Evolutionary conservation across 2,888 invertebrate species (phyloP), one percentile per base, ranked within the genome.

Genomic region (Zygogramma bicolorata): DNA sequence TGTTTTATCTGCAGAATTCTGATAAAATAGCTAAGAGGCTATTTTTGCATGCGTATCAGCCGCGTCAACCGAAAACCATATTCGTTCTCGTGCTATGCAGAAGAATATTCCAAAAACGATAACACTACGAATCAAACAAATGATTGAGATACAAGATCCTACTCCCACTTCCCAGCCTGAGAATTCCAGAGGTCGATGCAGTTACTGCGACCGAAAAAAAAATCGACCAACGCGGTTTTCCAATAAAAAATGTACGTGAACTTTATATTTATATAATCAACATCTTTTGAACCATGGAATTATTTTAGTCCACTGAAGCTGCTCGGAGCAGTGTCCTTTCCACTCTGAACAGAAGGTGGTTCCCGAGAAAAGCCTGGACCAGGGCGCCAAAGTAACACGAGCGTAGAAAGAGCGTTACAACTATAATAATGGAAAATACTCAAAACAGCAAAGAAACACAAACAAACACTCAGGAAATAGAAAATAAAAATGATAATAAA

Each of bases 211-310:
- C 65, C 46, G 68, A 60, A 63, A 42, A 49, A 5, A 46, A 46
- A 46, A 46, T 46, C 18, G 46, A 20, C 46, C 65, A 25, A 72
- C 68, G 18, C 57, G 68, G 40, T 72, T 68, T 34, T 58, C 59
- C 38, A 68, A 65, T 31, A 29, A 60, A 67, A 65, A 31, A 68
- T 72, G 68, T 59, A 40, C 40, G n/a, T n/a, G n/a, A n/a, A n/a
- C n/a, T n/a, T n/a, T n/a, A n/a, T n/a, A n/a, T n/a, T n/a, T n/a
- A n/a, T n/a, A 31, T 62, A 31, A 58, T 31, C 7, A 5, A n/a
- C n/a, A n/a, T n/a, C n/a, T n/a, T n/a, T n/a, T n/a, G n/a, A n/a
- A n/a, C n/a, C n/a, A n/a, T n/a, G n/a, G n/a, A n/a, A n/a, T n/a
- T n/a, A n/a, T n/a, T n/a, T n/a, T n/a, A n/a, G n/a, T n/a, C n/a